Evolutionary conservation across 2,888 invertebrate genomes (phyloP), one percentile per base, ranked within the genome.

Genomic region (Auanema sp.): DNA sequence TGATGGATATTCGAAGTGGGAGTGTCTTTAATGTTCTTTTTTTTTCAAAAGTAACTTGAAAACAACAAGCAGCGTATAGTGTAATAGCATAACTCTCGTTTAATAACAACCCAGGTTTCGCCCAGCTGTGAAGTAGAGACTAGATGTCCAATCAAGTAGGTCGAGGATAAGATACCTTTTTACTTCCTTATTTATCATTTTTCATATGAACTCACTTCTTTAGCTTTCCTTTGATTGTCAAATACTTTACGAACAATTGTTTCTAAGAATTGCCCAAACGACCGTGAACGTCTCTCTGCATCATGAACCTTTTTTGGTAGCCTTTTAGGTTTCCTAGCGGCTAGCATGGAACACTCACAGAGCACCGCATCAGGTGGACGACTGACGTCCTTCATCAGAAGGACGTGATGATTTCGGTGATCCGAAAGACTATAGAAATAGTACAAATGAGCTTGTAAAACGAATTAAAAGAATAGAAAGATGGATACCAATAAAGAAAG

Each of bases 201-300:
- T 33, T 3, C 33, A 33, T 5, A 5, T 33, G 60, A 64, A 70
- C 72, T 72, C 65, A 73, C 70, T 43, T 71, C 73, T 62, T 64
- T 65, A 25, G 64, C 54, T 53, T 70, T 71, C 21, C 69, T 60
- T 57, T 69, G 69, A 41, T 58, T 64, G 58, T 73, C 72, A 58
- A 76, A 75, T 47, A 76, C 74, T 66, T 76, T 76, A 33, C 76
- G 65, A 43, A 75, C 75, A 47, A 76, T 68, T 59, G 65, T 66
- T 41, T 69, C 75, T 25, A 76, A 62, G 58, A 74, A 71, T 21
- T 72, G 58, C 14, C 70, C 66, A 47, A 76, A 66, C n/a, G 67
- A 69, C 44, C 64, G 58, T 18, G 50, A 60, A 47, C 66, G 62
- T 25, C 12, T 12, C 56, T 25, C 14, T 11, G 66, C 68, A 14